Evolutionary conservation across 2,113 vertebrate genomes (phyloP).

Genomic region (Phoxinus phoxinus): DNA sequence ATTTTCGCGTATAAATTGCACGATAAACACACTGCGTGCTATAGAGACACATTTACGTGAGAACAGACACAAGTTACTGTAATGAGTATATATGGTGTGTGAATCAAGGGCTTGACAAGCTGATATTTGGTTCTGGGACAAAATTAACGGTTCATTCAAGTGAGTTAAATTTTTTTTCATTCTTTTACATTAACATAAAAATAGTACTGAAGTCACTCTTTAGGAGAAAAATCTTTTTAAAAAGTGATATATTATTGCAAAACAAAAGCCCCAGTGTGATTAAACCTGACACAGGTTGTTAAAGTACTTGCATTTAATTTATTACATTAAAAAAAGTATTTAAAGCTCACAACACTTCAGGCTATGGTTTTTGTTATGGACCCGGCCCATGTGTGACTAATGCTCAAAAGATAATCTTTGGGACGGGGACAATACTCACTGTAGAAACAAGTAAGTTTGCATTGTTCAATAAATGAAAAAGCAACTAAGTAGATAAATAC

Average conservation of each 20-base stretch:
- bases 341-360: neutral
- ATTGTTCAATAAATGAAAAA: neutral
- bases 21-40: no score
- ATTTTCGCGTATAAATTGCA: no score
- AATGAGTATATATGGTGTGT: slow-evolving; percentile 22
- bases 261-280: neutral
- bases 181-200: neutral
- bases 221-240: no score
- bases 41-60: no score
- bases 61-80: neutral
- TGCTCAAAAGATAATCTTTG: slow-evolving; percentile 52
- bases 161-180: slow-evolving; percentile 9
- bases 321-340: neutral
- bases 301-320: neutral
- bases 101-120: neutral
- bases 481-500: neutral
- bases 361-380: slow-evolving; percentile 9
- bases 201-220: neutral
- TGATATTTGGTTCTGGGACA: slow-evolving; percentile 32
- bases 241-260: neutral
- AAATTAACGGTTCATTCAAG: slow-evolving; percentile 22
- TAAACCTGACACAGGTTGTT: neutral
- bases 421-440: slow-evolving; percentile 47
- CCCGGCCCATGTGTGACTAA: neutral
- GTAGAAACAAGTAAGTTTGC: slow-evolving; percentile 55